These are phyloP conservation scores for Parazoanthus darwini DNA, from an alignment of 92 coral and sea anemone genomes.

Conservation along the genomic window DNA sequence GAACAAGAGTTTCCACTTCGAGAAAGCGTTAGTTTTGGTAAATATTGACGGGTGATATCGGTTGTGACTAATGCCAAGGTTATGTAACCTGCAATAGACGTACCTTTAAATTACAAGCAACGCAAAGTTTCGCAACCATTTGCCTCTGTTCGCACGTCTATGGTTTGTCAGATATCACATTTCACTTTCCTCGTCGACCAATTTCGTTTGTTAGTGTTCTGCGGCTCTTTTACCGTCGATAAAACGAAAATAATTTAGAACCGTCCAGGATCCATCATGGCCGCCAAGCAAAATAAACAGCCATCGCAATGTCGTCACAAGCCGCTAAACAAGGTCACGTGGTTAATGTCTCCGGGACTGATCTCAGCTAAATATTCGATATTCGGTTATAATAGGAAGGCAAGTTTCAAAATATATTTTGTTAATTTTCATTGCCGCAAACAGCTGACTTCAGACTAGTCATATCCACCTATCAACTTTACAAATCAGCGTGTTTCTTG, in stretches of 20 bases:
- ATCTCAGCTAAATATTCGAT: no score
- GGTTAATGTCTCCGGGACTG: not conserved
- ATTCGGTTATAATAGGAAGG: no score
- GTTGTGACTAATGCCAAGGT: conserved; percentile 22
- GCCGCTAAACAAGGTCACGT: conserved; percentile 6
- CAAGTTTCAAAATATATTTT: no score
- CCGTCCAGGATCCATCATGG: conserved; percentile 27
- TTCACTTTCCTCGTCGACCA: conserved; percentile 5
- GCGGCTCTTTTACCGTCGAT: not conserved
- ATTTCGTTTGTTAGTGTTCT: not conserved
- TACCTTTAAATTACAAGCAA: conserved; percentile 41
- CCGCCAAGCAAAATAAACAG: conserved; percentile 9
- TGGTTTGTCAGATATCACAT: not conserved
- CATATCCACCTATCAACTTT: no score
- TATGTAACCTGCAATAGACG: not conserved
- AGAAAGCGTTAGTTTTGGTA: not conserved
- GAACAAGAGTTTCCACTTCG: not conserved
- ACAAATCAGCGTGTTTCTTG: no score
- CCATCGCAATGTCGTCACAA: conserved; percentile 31
- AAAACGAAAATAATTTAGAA: not conserved
- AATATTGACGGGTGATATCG: not conserved
- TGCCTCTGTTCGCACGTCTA: not conserved
- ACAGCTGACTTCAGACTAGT: no score
- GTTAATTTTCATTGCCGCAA: no score
- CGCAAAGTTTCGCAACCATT: conserved; percentile 42